Conservation (phyloP, 1,140 invertebrate genomes). For the Brachionus angularis region DNA sequence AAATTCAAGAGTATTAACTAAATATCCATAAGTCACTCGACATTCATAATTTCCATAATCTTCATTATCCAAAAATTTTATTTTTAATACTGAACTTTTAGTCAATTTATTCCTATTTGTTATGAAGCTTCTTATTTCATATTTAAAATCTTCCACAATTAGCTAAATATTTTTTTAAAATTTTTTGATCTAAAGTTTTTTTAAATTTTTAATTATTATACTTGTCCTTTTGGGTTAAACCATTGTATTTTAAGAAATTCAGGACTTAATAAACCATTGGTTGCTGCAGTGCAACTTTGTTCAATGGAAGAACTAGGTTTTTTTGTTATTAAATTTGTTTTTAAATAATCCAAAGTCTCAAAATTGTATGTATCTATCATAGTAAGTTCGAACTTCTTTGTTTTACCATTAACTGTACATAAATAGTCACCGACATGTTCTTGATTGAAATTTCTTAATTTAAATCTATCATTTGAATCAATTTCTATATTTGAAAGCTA, state of each 20-base stretch:
- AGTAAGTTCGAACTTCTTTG: neutral
- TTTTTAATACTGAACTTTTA: neutral
- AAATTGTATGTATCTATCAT: neutral
- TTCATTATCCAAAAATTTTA: neutral
- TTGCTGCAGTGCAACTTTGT: conserved; percentile 5
- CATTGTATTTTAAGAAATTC: conserved; percentile 6
- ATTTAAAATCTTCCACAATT: neutral
- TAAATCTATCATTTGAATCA: neutral
- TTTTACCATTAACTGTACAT: neutral
- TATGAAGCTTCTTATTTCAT: neutral
- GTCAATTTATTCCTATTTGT: neutral
- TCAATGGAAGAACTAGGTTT: neutral
- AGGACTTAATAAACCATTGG: neutral
- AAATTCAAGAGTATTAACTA: neutral
- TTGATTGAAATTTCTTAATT: neutral
- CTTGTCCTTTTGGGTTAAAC: neutral
- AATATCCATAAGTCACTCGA: neutral
- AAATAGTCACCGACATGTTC: neutral
- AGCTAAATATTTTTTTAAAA: too few species aligned
- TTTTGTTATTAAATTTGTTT: neutral
- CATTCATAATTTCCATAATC: conserved; percentile 2
- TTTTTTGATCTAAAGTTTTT: too few species aligned
- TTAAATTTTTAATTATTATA: neutral
- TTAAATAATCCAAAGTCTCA: neutral
- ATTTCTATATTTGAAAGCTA: neutral